Base-by-base conservation (phyloP, 1,140 invertebrate species). In the Solenopsis fugax region DNA sequence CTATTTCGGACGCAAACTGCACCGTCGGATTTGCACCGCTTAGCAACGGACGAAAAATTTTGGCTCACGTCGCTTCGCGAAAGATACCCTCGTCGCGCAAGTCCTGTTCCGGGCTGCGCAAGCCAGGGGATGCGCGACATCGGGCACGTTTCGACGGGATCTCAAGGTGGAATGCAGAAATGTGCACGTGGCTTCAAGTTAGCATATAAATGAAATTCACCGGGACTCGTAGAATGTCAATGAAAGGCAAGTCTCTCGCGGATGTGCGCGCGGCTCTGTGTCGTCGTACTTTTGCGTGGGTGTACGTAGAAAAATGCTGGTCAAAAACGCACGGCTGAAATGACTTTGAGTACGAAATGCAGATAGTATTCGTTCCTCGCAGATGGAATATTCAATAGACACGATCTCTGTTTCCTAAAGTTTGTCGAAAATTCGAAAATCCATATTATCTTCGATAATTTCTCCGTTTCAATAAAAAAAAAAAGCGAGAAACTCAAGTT, bases 151-250 rank as follows among this genome's bases (percentile, higher is more conserved):
- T 90, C 88, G 69, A 86, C 71, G 88, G 64, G 86, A 82, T 90
- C 89, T 90, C 87, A 88, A 91, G 87, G 82, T 69, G 86, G 87
- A 91, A 86, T 82, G 87, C 77, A 80, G 87, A 87, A 86, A 88
- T 71, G 76, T 71, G 65, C 73, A 76, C 89, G 87, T 84, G 65
- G 87, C 87, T 86, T 86, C 76, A 77, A 73, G 90, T 91, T 91
- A 91, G 90, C 90, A 91, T 91, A 91, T 91, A 91, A 91, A 91
- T 91, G 90, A 91, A 91, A 91, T 91, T 88, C 87, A 41, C 82
- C 87, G 85, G 56, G 82, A 82, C 82, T 84, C 78, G 87, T 62
- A 88, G 90, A 88, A 91, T 91, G 89, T 81, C 89, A 90, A 91
- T 91, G 82, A 82, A 90, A 54, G 34, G 29, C 62, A 24, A 54